Evolutionary conservation across 2,888 invertebrate genomes (phyloP).

Genomic region (Bellardia bayeri): DNA sequence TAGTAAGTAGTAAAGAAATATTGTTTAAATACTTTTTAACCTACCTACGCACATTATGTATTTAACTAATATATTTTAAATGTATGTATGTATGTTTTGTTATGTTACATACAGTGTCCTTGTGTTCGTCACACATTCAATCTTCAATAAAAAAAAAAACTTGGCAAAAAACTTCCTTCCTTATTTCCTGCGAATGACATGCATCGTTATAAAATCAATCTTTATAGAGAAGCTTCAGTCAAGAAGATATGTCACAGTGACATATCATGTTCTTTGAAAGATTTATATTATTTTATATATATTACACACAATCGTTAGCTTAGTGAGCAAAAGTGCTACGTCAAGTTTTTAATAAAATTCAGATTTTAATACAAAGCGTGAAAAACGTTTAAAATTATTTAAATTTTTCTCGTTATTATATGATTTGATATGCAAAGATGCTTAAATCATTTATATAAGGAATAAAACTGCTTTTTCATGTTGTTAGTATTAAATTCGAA

Average conservation of each 20-base stretch:
- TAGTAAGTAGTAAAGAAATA: too few species aligned
- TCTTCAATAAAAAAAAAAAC: background rate
- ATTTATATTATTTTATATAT: background rate
- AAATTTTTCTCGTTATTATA: too few species aligned
- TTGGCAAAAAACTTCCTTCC: constrained; percentile 38
- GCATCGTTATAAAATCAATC: constrained; percentile 34
- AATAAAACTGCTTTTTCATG: too few species aligned
- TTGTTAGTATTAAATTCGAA: too few species aligned
- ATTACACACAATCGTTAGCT: too few species aligned
- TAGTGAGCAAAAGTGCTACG: too few species aligned
- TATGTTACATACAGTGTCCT: background rate
- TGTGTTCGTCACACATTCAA: constrained; percentile 13
- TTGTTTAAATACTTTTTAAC: too few species aligned
- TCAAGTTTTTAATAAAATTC: too few species aligned
- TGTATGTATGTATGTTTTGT: background rate
- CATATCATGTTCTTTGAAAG: background rate
- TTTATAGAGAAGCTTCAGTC: constrained; percentile 5
- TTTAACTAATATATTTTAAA: background rate
- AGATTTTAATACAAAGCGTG: too few species aligned
- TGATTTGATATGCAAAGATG: too few species aligned
- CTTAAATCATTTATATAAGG: too few species aligned
- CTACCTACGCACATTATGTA: background rate
- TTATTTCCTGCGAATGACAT: constrained; percentile 6
- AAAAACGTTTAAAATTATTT: too few species aligned
- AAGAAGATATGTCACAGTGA: background rate